A percentile compares a stretch with the other conserved stretches of the same genome.
Evolutionary conservation across 2,888 invertebrate species (phyloP).

Genomic region (Iselma pallidipennis): DNA sequence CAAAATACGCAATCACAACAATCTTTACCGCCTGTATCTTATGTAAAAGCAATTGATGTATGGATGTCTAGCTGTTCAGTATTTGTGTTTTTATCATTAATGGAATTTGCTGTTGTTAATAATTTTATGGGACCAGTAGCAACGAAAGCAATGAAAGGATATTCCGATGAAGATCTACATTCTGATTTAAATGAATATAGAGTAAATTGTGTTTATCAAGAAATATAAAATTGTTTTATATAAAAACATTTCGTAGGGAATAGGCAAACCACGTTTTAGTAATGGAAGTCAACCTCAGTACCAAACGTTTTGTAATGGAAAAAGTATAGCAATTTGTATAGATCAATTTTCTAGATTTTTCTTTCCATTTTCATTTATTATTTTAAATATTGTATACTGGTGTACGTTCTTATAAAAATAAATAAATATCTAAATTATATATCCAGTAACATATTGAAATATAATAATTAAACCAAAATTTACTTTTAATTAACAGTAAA

Average conservation of each 20-base stretch:
- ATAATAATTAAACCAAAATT: too few relatives aligned
- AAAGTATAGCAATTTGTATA: conserved; percentile 79
- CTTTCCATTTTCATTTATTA: conserved; percentile 88
- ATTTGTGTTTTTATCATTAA: conserved; percentile 86
- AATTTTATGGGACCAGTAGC: conserved; percentile 85
- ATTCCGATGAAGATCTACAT: conserved; percentile 81
- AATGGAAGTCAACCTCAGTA: conserved; percentile 70
- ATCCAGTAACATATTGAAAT: too few relatives aligned
- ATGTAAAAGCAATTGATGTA: conserved; percentile 90
- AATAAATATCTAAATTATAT: too few relatives aligned
- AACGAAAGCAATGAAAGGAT: conserved; percentile 88
- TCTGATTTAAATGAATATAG: conserved; percentile 76
- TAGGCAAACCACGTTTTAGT: conserved; percentile 66
- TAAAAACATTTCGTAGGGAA: conserved; percentile 51
- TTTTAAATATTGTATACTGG: conserved; percentile 90
- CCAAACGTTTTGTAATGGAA: conserved; percentile 81
- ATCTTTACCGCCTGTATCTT: conserved; percentile 86
- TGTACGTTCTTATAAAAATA: conserved; percentile 69
- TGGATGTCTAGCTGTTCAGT: conserved; percentile 94
- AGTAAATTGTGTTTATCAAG: conserved; percentile 58
- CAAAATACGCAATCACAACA: conserved; percentile 92
- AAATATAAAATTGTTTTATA: not conserved
- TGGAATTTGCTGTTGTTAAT: conserved; percentile 90
- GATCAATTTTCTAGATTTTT: conserved; percentile 87
- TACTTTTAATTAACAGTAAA: too few relatives aligned